A percentile compares a stretch with the other conserved stretches of the same genome.
phyloP scores from a whole-genome alignment of 2,113 vertebrate genomes.

The Hyaena hyaena region DNA sequence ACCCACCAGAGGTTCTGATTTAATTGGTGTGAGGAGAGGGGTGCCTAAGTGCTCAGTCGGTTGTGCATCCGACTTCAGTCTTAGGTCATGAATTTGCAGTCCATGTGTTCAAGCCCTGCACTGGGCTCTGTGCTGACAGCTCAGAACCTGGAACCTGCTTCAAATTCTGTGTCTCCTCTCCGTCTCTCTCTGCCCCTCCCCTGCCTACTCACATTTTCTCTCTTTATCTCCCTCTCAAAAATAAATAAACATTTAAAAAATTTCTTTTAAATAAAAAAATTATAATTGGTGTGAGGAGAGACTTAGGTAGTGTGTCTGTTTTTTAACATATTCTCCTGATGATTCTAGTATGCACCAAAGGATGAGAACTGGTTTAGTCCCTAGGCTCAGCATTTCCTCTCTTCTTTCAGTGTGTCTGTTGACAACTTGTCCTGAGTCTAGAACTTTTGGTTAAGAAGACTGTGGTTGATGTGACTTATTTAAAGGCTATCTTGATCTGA shows the following conservation, averaged over 20 bases:
- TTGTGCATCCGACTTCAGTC: too few relatives aligned
- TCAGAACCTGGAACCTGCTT: too few relatives aligned
- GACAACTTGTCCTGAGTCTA: not conserved
- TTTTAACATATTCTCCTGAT: not conserved
- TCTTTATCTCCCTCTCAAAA: too few relatives aligned
- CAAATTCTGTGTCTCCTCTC: too few relatives aligned
- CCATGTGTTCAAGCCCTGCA: too few relatives aligned
- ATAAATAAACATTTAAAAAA: too few relatives aligned
- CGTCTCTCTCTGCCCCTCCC: too few relatives aligned
- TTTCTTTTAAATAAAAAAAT: too few relatives aligned
- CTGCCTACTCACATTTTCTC: too few relatives aligned
- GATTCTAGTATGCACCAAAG: not conserved
- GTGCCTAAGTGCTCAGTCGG: too few relatives aligned
- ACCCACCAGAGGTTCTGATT: not conserved
- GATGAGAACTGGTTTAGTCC: not conserved
- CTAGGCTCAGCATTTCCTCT: not conserved
- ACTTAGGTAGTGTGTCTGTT: not conserved
- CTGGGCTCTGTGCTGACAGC: too few relatives aligned
- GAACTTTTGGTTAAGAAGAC: not conserved
- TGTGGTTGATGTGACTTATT: not conserved
- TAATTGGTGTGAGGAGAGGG: not conserved
- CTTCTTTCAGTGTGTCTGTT: not conserved
- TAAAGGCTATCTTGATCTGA: constrained; percentile 19
- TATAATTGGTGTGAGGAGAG: not conserved
- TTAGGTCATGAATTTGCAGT: too few relatives aligned